Evolutionary conservation across 2,113 vertebrate species (phyloP).

Genomic region (Pseudorhombus dupliciocellatus): DNA sequence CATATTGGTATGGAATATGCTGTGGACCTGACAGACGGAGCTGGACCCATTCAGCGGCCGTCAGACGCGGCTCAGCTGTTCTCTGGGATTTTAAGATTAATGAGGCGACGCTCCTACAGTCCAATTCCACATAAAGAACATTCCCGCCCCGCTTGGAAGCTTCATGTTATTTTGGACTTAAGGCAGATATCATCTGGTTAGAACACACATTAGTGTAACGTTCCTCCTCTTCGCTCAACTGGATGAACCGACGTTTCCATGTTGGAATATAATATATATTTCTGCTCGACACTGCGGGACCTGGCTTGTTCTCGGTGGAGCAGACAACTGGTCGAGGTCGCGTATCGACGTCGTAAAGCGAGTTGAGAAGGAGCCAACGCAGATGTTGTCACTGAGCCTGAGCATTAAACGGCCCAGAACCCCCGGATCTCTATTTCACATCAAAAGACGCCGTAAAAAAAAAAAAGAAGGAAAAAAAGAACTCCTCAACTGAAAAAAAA

Average conservation of each 20-base stretch:
- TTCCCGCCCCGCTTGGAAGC: no score
- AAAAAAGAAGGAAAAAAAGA: conserved; percentile 18
- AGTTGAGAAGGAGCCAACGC: background rate
- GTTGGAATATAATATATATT: no score
- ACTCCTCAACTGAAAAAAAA: conserved; percentile 28
- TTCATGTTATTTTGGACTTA: no score
- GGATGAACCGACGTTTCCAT: no score
- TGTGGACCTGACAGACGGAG: conserved; percentile 6
- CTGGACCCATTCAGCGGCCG: no score
- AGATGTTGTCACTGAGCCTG: conserved; percentile 24
- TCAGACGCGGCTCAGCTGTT: no score
- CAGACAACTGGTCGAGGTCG: background rate
- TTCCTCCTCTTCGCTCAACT: no score
- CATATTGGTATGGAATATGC: conserved; percentile 38
- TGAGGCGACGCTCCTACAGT: no score
- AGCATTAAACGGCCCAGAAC: conserved; percentile 14
- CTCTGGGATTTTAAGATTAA: no score
- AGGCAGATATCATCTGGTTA: no score
- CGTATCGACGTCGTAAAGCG: background rate
- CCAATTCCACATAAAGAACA: no score
- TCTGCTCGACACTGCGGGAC: background rate
- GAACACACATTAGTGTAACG: no score
- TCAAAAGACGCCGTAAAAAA: conserved; percentile 5
- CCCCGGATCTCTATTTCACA: conserved; percentile 18
- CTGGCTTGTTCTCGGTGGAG: background rate